Percentiles rank a stretch among this genome's conserved stretches.
Evolutionary conservation across 2,797 vertebrate genomes (phyloP).

Genomic region (Melanotaenia maccullochi): DNA sequence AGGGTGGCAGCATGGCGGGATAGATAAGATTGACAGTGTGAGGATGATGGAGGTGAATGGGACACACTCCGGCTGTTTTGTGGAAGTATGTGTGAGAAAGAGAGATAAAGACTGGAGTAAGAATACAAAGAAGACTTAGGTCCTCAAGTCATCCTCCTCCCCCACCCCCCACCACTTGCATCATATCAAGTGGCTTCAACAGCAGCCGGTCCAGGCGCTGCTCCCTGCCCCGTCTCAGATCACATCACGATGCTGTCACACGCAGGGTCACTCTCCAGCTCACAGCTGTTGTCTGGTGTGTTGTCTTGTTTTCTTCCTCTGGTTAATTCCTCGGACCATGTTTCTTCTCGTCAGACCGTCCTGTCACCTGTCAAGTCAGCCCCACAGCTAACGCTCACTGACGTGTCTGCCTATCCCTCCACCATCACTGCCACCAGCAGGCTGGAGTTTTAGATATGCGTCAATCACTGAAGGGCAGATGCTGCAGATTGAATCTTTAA

Average conservation of each 20-base stretch:
- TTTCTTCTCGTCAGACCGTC: slow-evolving; percentile 56
- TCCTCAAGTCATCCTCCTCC: slow-evolving; percentile 11
- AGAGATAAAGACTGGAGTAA: slow-evolving; percentile 54
- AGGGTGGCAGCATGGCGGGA: slow-evolving; percentile 64
- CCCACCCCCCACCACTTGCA: slow-evolving; percentile 36
- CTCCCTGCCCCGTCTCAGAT: slow-evolving; percentile 40
- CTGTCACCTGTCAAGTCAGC: slow-evolving; percentile 59
- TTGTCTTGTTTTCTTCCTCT: slow-evolving; percentile 27
- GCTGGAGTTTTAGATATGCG: slow-evolving; percentile 65
- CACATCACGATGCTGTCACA: slow-evolving; percentile 61
- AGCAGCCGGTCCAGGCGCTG: slow-evolving; percentile 48
- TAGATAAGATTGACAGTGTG: slow-evolving; percentile 71
- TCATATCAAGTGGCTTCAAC: slow-evolving; percentile 57
- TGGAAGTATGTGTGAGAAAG: slow-evolving; percentile 48
- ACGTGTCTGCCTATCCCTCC: slow-evolving; percentile 41
- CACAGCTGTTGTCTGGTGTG: slow-evolving; percentile 64
- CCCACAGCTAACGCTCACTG: slow-evolving; percentile 40
- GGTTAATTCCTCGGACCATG: slow-evolving; percentile 39
- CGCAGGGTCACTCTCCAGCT: slow-evolving; percentile 60
- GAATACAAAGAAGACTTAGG: slow-evolving; percentile 44
- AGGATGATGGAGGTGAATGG: slow-evolving; percentile 49
- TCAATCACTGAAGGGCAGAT: slow-evolving; percentile 41
- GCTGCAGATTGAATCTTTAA: not conserved
- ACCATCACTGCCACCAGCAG: slow-evolving; percentile 36
- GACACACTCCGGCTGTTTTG: slow-evolving; percentile 47